These are phyloP conservation scores for Gobius niger DNA, from an alignment of 2,113 vertebrate genomes.

Conservation along the genomic window DNA sequence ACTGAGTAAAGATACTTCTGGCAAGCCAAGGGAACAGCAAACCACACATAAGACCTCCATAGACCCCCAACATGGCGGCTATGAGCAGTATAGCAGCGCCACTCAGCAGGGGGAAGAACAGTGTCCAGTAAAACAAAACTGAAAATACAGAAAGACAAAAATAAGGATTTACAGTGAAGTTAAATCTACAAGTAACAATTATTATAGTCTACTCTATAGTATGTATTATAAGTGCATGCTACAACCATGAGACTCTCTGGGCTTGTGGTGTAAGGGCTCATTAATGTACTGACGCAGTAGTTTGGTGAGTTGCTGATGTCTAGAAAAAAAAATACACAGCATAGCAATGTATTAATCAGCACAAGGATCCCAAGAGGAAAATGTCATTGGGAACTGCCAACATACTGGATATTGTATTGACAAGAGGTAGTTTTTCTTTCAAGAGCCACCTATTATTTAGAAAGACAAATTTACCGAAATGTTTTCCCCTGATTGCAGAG, in stretches of 20 bases:
- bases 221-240: neutral
- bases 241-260: constrained; percentile 72
- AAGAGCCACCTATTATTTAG: constrained; percentile 15
- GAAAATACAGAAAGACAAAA: constrained; percentile 21
- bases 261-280: constrained; percentile 68
- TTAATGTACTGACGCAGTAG: constrained; percentile 70
- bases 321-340: constrained; percentile 54
- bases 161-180: neutral
- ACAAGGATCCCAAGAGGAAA: constrained; percentile 36
- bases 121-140: constrained; percentile 78
- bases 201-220: neutral
- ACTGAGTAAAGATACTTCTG: constrained; percentile 76
- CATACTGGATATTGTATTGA: neutral
- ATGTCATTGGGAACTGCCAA: constrained; percentile 18
- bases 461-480: constrained; percentile 67
- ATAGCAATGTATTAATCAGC: constrained; percentile 45
- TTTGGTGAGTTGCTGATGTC: constrained; percentile 79
- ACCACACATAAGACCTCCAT: constrained; percentile 70
- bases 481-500: constrained; percentile 76
- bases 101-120: constrained; percentile 72
- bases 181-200: neutral
- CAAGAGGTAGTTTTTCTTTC: constrained; percentile 3
- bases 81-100: constrained; percentile 73
- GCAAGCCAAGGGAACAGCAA: constrained; percentile 78
- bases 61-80: constrained; percentile 69